Percentiles rank a stretch among this genome's conserved stretches.
Evolutionary conservation across 2,888 invertebrate species (phyloP).

Genomic region (Dendrolimus houi): DNA sequence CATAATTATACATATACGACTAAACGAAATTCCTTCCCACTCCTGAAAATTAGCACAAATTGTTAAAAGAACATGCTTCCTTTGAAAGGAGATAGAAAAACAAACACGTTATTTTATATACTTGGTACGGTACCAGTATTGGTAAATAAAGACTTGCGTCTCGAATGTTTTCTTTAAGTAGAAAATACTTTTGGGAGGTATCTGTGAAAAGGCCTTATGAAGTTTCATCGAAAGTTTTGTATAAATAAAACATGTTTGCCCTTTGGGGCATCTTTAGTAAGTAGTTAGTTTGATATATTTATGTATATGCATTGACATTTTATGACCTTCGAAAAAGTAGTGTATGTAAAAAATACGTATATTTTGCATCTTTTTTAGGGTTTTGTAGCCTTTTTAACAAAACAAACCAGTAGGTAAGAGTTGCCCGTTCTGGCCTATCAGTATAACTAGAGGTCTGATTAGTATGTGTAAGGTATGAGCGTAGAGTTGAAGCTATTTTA

Average conservation of each 20-base stretch:
- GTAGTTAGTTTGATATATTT: not conserved
- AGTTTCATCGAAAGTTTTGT: constrained; percentile 11
- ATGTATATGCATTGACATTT: not conserved
- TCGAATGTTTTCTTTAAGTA: constrained; percentile 12
- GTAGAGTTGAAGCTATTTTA: too few relatives aligned
- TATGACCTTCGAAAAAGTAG: not conserved
- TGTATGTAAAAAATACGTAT: too few relatives aligned
- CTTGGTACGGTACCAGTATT: not conserved
- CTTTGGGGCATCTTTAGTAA: not conserved
- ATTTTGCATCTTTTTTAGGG: too few relatives aligned
- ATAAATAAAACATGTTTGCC: constrained; percentile 24
- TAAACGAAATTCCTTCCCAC: too few relatives aligned
- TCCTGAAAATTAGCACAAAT: too few relatives aligned
- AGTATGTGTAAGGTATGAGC: too few relatives aligned
- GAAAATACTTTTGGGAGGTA: constrained; percentile 20
- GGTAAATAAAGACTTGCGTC: not conserved
- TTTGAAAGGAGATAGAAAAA: not conserved
- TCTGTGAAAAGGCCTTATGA: constrained; percentile 15
- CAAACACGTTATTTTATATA: not conserved
- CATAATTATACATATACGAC: too few relatives aligned
- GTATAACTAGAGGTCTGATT: too few relatives aligned
- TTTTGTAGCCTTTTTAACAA: too few relatives aligned
- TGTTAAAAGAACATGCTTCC: too few relatives aligned
- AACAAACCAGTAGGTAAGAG: too few relatives aligned
- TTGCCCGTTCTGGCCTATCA: too few relatives aligned